Percentiles rank a stretch among this genome's conserved stretches.
phyloP scores from a whole-genome alignment of 64 coral and sea anemone species.

The Dendronephthya gigantea region DNA sequence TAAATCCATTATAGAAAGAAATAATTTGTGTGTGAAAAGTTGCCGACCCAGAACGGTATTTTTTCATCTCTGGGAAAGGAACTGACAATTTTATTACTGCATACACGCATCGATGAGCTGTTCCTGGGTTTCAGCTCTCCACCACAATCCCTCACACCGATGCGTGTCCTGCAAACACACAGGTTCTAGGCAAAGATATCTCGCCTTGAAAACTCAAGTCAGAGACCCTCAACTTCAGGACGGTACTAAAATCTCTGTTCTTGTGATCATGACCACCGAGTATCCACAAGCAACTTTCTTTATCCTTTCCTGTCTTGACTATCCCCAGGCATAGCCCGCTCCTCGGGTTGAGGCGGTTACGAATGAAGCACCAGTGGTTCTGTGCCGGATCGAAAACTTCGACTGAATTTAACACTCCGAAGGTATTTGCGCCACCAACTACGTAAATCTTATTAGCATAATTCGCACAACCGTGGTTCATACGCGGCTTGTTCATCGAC shows the following conservation, averaged over 20 bases:
- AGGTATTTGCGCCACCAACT: conserved; percentile 67
- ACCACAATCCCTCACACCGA: too few species aligned
- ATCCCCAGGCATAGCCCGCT: conserved; percentile 52
- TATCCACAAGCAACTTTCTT: conserved; percentile 64
- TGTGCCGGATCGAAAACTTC: conserved; percentile 83
- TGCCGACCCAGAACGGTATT: too few species aligned
- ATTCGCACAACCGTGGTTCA: conserved; percentile 69
- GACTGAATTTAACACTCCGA: conserved; percentile 69
- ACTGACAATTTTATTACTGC: too few species aligned
- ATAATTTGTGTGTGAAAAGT: too few species aligned
- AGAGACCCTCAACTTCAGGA: not conserved
- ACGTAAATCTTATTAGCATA: conserved; percentile 84
- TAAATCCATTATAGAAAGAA: too few species aligned
- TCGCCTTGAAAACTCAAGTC: conserved; percentile 11
- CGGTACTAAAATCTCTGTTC: conserved; percentile 51
- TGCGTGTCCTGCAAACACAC: not conserved
- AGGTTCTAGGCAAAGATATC: not conserved
- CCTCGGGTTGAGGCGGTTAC: conserved; percentile 71
- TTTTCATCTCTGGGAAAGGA: too few species aligned
- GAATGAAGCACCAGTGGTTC: conserved; percentile 80
- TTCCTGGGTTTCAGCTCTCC: too few species aligned
- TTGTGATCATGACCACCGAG: conserved; percentile 83
- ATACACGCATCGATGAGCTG: too few species aligned
- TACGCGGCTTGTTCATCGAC: conserved; percentile 86
- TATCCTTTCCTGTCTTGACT: conserved; percentile 52